Base-by-base conservation (phyloP, 1,140 invertebrate genomes). In the Lanistes nyassanus region DNA sequence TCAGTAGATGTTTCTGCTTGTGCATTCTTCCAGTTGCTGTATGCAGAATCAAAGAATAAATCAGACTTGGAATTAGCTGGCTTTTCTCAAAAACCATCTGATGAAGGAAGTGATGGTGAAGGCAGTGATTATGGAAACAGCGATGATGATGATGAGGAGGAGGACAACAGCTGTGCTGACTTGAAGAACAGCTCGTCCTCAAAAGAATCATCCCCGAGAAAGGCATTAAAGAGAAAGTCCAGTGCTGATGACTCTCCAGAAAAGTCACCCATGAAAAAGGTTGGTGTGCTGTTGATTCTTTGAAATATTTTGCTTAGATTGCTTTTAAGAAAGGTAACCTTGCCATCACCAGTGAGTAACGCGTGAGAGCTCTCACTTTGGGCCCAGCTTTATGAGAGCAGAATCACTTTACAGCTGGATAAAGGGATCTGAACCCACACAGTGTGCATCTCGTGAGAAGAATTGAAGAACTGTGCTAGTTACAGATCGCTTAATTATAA, bases 1-100 rank as follows among this genome's bases (percentile, higher is more conserved):
- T n/a, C n/a, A n/a, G n/a, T n/a, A n/a, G n/a, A n/a, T n/a, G n/a
- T n/a, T n/a, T n/a, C n/a, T n/a, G n/a, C 19, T 19, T 62, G 19
- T 73, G 21, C 65, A 73, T 26, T 56, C 23, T 74, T 77, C 23
- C 68, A 88, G 87, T 74, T 76, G n/a, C 73, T 89, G 39, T 88
- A 83, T 72, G 77, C 83, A 70, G 82, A 85, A 67, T 88, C 87
- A n/a, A 88, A 88, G 76, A 84, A 87, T 58, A 83, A 80, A 29
- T 81, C 83, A 29, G 85, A 88, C 55, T 55, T 84, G 39, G 76
- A 86, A 47, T 72, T 85, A 4, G 79, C 76, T n/a, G 73, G 77
- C 23, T 83, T 81, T 53, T 74, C 80, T 67, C 74, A 76, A n/a
- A 82, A 76, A 29, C 79, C 60, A 58, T 75, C 77, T 21, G 66